Evolutionary conservation across 2,797 vertebrate species (phyloP).

Genomic region (Sebastes kiyomatsui): DNA sequence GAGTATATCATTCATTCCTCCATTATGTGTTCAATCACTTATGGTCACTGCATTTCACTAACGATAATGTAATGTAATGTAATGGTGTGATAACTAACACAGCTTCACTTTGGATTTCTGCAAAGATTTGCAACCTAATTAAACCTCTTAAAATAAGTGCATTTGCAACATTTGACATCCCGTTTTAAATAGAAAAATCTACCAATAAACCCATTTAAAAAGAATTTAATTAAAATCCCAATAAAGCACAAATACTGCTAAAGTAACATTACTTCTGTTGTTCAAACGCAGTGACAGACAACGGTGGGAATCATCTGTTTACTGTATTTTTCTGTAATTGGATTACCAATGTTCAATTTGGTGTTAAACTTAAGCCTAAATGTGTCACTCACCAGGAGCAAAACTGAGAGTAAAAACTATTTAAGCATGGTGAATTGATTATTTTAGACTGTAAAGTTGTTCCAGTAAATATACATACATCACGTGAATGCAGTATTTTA

Average conservation of each 20-base stretch:
- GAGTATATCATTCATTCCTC: not conserved
- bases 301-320: not conserved
- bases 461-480: not conserved
- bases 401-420: not conserved
- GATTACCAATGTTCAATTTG: no score
- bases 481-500: not conserved
- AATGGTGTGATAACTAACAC: not conserved
- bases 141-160: not conserved
- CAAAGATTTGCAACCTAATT: not conserved
- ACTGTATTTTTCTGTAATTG: not conserved
- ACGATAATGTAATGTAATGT: no score
- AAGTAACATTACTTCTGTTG: not conserved
- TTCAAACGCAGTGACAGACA: no score
- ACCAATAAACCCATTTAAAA: not conserved
- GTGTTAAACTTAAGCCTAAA: not conserved
- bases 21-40: not conserved
- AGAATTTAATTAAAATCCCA: not conserved
- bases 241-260: not conserved
- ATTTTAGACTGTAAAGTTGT: not conserved
- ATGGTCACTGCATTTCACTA: not conserved
- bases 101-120: not conserved
- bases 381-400: not conserved
- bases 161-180: not conserved
- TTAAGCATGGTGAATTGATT: not conserved
- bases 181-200: not conserved